These are phyloP conservation scores for Trichechus manatus DNA, from an alignment of 2,113 vertebrate species.

Conservation along the genomic window DNA sequence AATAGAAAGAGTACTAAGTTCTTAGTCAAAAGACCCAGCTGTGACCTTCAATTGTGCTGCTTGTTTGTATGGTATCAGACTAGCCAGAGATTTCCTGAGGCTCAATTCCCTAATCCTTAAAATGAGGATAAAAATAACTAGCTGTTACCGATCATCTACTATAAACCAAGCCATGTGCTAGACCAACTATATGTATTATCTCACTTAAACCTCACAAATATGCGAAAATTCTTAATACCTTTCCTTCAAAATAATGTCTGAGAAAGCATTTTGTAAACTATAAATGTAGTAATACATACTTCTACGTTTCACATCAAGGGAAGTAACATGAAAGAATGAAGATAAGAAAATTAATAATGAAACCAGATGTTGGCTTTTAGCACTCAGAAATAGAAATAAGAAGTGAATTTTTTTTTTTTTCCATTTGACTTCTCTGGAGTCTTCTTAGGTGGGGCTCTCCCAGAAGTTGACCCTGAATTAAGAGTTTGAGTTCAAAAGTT, in stretches of 20 bases:
- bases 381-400: background rate
- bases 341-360: background rate
- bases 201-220: background rate
- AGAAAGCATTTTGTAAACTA: background rate
- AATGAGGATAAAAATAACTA: background rate
- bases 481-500: background rate
- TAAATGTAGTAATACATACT: background rate
- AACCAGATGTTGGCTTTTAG: background rate
- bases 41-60: background rate
- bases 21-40: background rate
- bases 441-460: background rate
- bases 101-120: constrained; percentile 11
- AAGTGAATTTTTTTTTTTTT: background rate
- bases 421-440: background rate
- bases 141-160: background rate
- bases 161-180: background rate
- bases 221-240: background rate
- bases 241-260: background rate
- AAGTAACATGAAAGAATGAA: background rate
- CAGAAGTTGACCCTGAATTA: background rate
- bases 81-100: background rate
- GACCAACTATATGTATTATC: background rate
- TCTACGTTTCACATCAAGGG: background rate
- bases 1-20: background rate
- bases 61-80: background rate